Evolutionary conservation across 2,797 vertebrate genomes (phyloP).

Genomic region (Phataginus tetradactyla): DNA sequence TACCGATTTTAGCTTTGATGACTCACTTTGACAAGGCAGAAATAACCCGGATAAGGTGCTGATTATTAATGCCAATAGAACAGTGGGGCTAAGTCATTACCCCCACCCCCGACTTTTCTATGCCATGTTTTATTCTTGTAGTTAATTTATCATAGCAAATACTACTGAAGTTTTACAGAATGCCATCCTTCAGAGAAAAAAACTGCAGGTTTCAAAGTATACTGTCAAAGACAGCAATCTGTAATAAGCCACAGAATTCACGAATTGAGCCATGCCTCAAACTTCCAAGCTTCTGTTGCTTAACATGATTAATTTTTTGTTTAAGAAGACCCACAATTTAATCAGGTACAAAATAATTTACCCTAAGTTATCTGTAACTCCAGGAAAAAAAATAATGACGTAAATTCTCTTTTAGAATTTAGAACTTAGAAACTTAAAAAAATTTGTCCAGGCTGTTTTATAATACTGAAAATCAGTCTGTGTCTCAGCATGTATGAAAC

Average conservation of each 20-base stretch:
- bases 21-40: background rate
- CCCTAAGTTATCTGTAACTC: background rate
- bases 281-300: background rate
- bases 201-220: background rate
- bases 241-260: background rate
- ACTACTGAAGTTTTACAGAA: background rate
- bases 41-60: background rate
- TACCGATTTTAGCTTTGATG: background rate
- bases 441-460: background rate
- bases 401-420: constrained; percentile 12
- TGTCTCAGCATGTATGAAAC: background rate
- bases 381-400: background rate
- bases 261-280: background rate
- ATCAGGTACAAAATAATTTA: background rate
- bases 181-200: background rate
- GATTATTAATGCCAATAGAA: background rate
- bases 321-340: background rate
- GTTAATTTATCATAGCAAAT: background rate
- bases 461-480: background rate
- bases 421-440: background rate
- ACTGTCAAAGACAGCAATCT: background rate
- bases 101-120: background rate
- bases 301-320: background rate
- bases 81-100: background rate
- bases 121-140: background rate